Percentiles rank a stretch among this genome's conserved stretches.
phyloP scores from a whole-genome alignment of 2,113 vertebrate species.

The Garra rufa region DNA sequence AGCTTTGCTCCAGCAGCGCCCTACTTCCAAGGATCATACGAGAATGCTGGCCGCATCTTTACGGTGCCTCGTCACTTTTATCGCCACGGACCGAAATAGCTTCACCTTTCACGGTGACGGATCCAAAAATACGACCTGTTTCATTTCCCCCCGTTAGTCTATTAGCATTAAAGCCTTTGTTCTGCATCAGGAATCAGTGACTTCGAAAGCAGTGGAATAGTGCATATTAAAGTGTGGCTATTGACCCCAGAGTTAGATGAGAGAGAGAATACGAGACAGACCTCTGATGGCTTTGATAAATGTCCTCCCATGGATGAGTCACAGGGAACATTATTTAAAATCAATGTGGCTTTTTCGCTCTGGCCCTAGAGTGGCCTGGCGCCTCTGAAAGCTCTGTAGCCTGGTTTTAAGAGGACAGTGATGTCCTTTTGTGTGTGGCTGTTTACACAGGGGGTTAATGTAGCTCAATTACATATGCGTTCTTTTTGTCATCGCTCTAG shows the following conservation, averaged over 20 bases:
- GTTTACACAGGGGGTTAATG: conserved; percentile 48
- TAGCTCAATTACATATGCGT: conserved; percentile 52
- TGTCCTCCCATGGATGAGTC: conserved; percentile 54
- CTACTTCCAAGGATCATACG: neutral
- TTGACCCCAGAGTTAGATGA: conserved; percentile 46
- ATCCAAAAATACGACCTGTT: conserved; percentile 34
- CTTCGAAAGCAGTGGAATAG: conserved; percentile 22
- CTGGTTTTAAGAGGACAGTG: conserved; percentile 34
- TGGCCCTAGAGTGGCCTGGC: conserved; percentile 52
- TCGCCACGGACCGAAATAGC: neutral
- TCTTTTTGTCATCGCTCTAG: conserved; percentile 22
- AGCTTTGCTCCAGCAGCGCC: conserved; percentile 7
- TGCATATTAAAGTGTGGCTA: conserved; percentile 41
- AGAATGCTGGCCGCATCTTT: neutral
- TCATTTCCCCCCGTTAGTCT: conserved; percentile 7
- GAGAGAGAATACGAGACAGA: conserved; percentile 48
- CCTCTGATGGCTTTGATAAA: conserved; percentile 58
- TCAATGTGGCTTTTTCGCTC: conserved; percentile 57
- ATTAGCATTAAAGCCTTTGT: conserved; percentile 15
- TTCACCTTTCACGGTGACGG: neutral
- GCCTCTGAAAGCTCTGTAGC: conserved; percentile 46
- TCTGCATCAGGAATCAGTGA: conserved; percentile 20
- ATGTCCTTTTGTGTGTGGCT: conserved; percentile 51
- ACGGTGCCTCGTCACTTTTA: neutral
- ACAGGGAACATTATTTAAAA: conserved; percentile 62